Base-by-base conservation (phyloP, 2,113 vertebrate species). In the Daboia siamensis region DNA sequence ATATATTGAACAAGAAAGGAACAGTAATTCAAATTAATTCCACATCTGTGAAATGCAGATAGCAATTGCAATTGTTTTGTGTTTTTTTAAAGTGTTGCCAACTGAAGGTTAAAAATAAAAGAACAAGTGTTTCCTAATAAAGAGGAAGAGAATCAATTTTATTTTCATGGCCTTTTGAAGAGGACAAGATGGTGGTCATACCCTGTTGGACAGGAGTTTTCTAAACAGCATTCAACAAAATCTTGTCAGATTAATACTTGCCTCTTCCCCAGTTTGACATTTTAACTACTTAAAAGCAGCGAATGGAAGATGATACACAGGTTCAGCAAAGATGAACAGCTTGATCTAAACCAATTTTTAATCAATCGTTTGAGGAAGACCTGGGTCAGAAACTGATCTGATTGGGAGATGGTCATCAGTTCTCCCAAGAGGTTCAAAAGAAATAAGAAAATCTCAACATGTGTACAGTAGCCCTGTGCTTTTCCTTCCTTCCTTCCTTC, bases 1-100 rank as follows among this genome's bases (percentile, higher is more conserved):
- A 0, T 1, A 0, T 56, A 0, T 39, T 15, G 15, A 0, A 26
- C n/a, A 74, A n/a, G n/a, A 61, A 21, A 48, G 4, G 24, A 15
- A 44, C n/a, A 44, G 15, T 94, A 11, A 23, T 85, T 91, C 86
- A 57, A 91, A 85, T 69, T 44, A 90, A 90, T 85, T 57, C 39
- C 20, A 46, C 12, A 51, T 9, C 56, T 89, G 61, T 59, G 61
- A 51, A 0, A 39, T 0, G 0, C 86, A 29, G 29, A 91, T 48
- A 52, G 51, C 10, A 91, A 26, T 23, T 48, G 61, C 93, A 23
- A 46, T 8, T 39, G 39, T 39, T 39, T 0, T 24, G n/a, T 24
- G 33, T 86, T 46, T 24, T 39, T 24, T 24, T 26, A 26, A 20
- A 61, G 44, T 23, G 54, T 1, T 61, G 74, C 48, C 9, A 20